Evolutionary conservation across 2,113 vertebrate species (phyloP), one percentile per base, ranked within the genome.

Genomic region (Uria aalge): DNA sequence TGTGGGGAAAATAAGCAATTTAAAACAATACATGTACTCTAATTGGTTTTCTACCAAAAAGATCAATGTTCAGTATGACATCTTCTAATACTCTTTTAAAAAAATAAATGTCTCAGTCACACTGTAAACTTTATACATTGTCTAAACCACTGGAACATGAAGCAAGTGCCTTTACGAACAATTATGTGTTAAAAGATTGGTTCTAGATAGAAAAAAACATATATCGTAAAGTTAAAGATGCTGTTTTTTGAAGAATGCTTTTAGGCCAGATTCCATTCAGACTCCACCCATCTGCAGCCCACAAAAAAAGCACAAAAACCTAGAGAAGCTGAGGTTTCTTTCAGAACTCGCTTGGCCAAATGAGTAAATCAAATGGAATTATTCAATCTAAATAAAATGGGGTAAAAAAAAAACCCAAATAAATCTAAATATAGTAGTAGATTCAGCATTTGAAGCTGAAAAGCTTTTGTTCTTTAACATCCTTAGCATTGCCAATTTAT

Each of bases 41-140:
- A 74, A 88, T 1, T 62, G 12, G 16, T 89, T 91, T 86, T 82
- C 73, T 89, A 92, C 72, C 69, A 77, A 74, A 93, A 84, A 73
- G 32, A 86, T 77, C 56, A 57, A 9, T 38, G 24, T 63, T 94
- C 22, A 91, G 24, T 48, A 92, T 64, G 56, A 72, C 24, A 87
- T 53, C 55, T 80, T 95, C 64, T 90, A 93, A 69, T 76, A 86
- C 23, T 55, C 60, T 84, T 88, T 67, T 62, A 92, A 92, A 84
- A 93, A 92, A 96, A 94, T 55, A 93, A 81, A 95, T 50, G 80
- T 89, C 53, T 97, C 57, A 43, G 81, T 95, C 78, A 92, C 57
- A 90, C 63, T 90, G 84, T 96, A 95, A 91, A 89, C 88, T 90
- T 87, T 50, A 75, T 68, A 96, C 45, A 90, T 88, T 76, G 53